Evolutionary conservation across 2,888 invertebrate species (phyloP).

Genomic region (Blera fallax): DNA sequence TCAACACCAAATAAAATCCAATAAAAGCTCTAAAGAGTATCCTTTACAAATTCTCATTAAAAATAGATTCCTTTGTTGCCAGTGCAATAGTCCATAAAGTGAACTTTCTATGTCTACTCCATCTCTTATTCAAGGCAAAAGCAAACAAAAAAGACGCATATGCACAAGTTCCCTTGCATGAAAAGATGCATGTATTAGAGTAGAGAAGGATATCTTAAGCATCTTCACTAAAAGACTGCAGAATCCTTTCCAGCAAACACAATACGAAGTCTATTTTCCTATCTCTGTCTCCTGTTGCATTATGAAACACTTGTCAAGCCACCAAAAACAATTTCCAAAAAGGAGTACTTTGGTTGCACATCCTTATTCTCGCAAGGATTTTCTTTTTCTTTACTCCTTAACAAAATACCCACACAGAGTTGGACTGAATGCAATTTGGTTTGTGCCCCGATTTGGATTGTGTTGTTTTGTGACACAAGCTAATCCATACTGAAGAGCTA

Average conservation of each 20-base stretch:
- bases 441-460: slow-evolving; percentile 14
- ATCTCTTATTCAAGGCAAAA: slow-evolving; percentile 6
- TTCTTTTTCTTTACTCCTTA: neutral
- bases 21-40: slow-evolving; percentile 23
- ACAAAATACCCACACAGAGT: neutral
- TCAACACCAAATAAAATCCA: neutral
- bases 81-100: slow-evolving; percentile 20
- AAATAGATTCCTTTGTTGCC: slow-evolving; percentile 16
- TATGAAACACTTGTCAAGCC: slow-evolving; percentile 50
- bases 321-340: slow-evolving; percentile 42
- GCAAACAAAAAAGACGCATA: neutral
- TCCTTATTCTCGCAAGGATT: slow-evolving; percentile 5
- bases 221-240: neutral
- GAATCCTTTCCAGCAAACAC: slow-evolving; percentile 6
- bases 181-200: neutral
- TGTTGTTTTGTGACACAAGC: slow-evolving; percentile 47
- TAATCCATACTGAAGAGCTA: slow-evolving; percentile 35
- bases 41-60: slow-evolving; percentile 1
- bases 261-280: neutral
- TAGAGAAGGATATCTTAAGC: slow-evolving; percentile 21
- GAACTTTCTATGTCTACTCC: slow-evolving; percentile 14
- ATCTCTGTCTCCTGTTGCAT: slow-evolving; percentile 47
- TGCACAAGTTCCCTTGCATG: neutral
- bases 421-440: slow-evolving; percentile 35
- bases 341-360: slow-evolving; percentile 15